Conservation (phyloP, 2,797 vertebrate genomes). For the Enteromius trimaculatus region DNA sequence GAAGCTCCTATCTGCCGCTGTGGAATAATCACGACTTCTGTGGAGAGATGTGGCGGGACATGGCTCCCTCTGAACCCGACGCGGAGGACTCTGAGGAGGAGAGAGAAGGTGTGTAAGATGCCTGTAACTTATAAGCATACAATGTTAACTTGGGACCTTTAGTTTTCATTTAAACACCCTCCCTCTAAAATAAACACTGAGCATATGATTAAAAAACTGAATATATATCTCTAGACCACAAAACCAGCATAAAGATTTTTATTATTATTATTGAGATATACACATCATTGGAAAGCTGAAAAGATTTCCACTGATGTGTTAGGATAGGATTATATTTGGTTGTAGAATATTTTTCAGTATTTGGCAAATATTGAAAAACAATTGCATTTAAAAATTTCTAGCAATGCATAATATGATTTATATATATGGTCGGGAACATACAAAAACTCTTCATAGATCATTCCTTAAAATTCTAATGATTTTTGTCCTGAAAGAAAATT, state of each 20-base stretch:
- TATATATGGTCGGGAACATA: neutral
- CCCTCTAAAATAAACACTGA: neutral
- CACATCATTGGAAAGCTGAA: neutral
- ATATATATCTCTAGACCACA: neutral
- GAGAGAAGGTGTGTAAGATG: conserved; percentile 36
- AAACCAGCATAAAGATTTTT: too few relatives aligned
- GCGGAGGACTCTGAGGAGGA: conserved; percentile 53
- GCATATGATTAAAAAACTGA: neutral
- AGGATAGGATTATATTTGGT: neutral
- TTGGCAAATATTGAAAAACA: too few relatives aligned
- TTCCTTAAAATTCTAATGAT: neutral
- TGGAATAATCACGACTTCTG: conserved; percentile 77
- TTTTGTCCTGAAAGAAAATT: neutral
- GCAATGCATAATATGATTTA: neutral
- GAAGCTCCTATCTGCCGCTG: conserved; percentile 73
- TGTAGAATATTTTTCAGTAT: too few relatives aligned
- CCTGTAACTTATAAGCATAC: neutral
- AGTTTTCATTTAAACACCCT: neutral
- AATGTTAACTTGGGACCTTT: neutral
- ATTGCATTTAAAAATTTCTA: neutral
- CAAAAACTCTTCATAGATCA: neutral
- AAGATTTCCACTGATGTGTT: neutral
- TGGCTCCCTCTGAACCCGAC: conserved; percentile 56
- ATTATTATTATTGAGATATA: too few relatives aligned
- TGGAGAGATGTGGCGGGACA: conserved; percentile 71